Evolutionary conservation across 2,113 vertebrate species (phyloP).

Genomic region (Myotis lucifugus): DNA sequence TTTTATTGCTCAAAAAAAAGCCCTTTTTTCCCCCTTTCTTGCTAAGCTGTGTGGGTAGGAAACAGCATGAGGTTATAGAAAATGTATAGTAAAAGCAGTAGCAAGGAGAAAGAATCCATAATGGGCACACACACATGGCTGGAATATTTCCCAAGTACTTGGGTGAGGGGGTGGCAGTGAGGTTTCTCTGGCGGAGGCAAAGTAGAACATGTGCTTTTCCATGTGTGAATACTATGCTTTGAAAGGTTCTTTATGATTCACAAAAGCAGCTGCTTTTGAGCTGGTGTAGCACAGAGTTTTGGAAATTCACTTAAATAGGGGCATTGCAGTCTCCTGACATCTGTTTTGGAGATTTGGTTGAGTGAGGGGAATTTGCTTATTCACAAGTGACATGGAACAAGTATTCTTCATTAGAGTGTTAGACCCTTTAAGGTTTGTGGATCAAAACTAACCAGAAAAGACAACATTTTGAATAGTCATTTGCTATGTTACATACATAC

Average conservation of each 20-base stretch:
- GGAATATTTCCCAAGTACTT: slow-evolving; percentile 69
- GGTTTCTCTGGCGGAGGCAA: slow-evolving; percentile 58
- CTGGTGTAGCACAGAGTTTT: slow-evolving; percentile 49
- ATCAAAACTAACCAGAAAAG: slow-evolving; percentile 40
- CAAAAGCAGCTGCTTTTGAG: slow-evolving; percentile 66
- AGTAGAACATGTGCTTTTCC: slow-evolving; percentile 25
- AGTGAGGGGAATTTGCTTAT: slow-evolving; percentile 25
- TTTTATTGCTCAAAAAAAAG: slow-evolving; percentile 29
- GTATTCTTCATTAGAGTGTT: background rate
- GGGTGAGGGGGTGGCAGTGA: background rate
- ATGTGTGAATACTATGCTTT: slow-evolving; percentile 21
- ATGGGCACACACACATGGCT: slow-evolving; percentile 38
- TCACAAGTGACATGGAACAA: background rate
- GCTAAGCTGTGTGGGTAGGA: slow-evolving; percentile 48
- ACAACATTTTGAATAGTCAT: slow-evolving; percentile 37
- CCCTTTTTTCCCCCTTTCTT: background rate
- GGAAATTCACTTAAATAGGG: slow-evolving; percentile 39
- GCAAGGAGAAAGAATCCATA: slow-evolving; percentile 53
- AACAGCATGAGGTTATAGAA: slow-evolving; percentile 64
- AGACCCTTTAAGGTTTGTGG: background rate
- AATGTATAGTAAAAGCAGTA: slow-evolving; percentile 58
- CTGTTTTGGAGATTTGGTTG: slow-evolving; percentile 49
- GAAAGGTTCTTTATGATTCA: slow-evolving; percentile 72
- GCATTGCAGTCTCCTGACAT: slow-evolving; percentile 37
- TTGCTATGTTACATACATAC: background rate